phyloP scores from a whole-genome alignment of 37 sponge, comb jelly and placozoan species.

The Aphrocallistes beatrix region DNA sequence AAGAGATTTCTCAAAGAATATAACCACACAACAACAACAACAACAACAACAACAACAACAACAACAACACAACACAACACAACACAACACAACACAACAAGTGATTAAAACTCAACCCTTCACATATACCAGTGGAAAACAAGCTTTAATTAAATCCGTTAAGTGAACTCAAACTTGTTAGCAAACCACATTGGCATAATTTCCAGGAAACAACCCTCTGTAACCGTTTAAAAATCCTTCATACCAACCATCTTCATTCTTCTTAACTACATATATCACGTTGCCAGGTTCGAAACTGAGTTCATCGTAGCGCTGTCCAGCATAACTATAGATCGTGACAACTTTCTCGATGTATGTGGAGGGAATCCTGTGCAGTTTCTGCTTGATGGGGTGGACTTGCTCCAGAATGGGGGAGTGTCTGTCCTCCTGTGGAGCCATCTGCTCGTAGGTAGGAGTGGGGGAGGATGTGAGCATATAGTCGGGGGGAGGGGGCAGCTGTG shows the following conservation, averaged over 20 bases:
- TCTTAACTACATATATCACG: neutral
- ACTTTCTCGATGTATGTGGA: neutral
- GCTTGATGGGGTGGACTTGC: neutral
- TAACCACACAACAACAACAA: neutral
- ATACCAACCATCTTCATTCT: slow-evolving; percentile 14
- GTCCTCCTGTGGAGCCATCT: neutral
- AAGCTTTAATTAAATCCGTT: neutral
- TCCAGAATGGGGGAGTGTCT: neutral
- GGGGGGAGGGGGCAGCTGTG: neutral
- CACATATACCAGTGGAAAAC: neutral
- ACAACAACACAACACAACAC: neutral
- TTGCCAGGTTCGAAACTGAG: neutral
- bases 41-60: neutral
- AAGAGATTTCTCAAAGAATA: neutral
- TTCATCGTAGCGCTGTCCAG: neutral
- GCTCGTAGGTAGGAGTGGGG: neutral
- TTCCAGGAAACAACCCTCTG: neutral
- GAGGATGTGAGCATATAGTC: neutral
- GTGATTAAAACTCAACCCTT: neutral
- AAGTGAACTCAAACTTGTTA: neutral
- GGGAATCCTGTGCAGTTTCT: neutral
- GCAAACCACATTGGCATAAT: neutral
- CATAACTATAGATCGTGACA: neutral
- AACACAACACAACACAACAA: neutral
- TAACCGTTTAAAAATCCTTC: neutral